A percentile compares a stretch with the other conserved stretches of the same genome.
Conservation (phyloP, 23 tunicate genomes). For the Diplosoma virens region DNA sequence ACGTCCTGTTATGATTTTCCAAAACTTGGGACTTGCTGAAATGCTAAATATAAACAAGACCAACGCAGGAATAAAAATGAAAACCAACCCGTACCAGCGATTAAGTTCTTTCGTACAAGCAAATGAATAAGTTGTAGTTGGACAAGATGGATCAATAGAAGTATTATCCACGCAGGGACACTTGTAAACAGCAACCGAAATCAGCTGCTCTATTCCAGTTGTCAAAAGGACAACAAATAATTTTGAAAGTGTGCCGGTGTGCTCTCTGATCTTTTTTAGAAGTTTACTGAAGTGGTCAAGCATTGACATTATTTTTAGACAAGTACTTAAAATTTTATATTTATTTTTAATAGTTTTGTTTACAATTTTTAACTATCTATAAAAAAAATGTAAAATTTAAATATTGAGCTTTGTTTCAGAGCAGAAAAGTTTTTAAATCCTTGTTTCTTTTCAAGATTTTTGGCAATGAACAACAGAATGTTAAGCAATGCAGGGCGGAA, state of each 20-base stretch:
- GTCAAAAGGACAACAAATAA: constrained; percentile 3
- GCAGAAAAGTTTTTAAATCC: too few species aligned
- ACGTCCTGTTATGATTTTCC: constrained; percentile 46
- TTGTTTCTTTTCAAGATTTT: too few species aligned
- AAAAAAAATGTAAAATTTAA: too few species aligned
- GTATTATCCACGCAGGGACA: constrained; percentile 33
- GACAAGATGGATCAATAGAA: constrained; percentile 1
- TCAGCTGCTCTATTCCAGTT: constrained; percentile 20
- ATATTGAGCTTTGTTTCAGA: too few species aligned
- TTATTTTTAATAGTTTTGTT: too few species aligned
- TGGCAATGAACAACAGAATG: too few species aligned
- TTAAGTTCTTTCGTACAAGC: not conserved
- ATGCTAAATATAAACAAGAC: constrained; percentile 27
- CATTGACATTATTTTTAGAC: too few species aligned
- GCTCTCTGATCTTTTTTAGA: constrained; percentile 2
- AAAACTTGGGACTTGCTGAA: constrained; percentile 28
- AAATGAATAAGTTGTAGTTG: not conserved
- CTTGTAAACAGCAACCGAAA: constrained; percentile 17
- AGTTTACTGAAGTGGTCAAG: constrained; percentile 12
- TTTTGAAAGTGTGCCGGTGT: constrained; percentile 17
- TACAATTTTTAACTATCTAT: too few species aligned
- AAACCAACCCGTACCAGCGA: constrained; percentile 25
- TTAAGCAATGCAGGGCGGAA: too few species aligned
- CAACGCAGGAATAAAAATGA: constrained; percentile 38
- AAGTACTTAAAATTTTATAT: too few species aligned